phyloP scores from a whole-genome alignment of 2,797 vertebrate genomes.

The Vipera ursinii region DNA sequence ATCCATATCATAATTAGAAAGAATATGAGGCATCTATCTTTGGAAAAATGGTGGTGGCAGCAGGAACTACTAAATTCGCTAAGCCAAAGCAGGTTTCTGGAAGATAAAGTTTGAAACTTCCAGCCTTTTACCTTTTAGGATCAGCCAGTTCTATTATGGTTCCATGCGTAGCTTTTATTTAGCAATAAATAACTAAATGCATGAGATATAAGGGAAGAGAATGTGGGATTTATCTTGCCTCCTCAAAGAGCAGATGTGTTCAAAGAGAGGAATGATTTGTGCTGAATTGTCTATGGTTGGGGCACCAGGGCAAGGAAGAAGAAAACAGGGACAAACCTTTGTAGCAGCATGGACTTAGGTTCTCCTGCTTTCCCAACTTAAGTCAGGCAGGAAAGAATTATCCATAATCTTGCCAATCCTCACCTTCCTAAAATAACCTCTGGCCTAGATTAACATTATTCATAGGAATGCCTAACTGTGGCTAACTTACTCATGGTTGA shows the following conservation, averaged over 20 bases:
- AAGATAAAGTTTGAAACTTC: neutral
- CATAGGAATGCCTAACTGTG: neutral
- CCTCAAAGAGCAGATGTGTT: neutral
- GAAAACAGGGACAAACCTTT: neutral
- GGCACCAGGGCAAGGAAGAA: neutral
- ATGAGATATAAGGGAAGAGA: neutral
- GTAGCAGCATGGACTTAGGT: neutral
- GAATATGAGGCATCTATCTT: neutral
- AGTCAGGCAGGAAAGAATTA: neutral
- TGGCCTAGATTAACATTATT: neutral
- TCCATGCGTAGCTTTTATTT: neutral
- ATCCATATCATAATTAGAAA: neutral
- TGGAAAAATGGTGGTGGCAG: neutral
- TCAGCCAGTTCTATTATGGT: neutral
- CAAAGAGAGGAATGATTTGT: neutral
- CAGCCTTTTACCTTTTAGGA: neutral
- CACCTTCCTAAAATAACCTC: neutral
- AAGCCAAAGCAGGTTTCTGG: neutral
- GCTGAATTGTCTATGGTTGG: neutral
- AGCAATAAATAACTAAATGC: neutral
- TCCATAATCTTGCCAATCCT: neutral
- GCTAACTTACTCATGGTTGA: neutral
- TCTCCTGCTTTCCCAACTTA: neutral
- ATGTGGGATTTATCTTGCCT: neutral
- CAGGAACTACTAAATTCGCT: neutral